Percentiles rank a stretch among this genome's conserved stretches.
Evolutionary conservation across 2,113 vertebrate genomes (phyloP).

Genomic region (Poeciliopsis turrubarensis): DNA sequence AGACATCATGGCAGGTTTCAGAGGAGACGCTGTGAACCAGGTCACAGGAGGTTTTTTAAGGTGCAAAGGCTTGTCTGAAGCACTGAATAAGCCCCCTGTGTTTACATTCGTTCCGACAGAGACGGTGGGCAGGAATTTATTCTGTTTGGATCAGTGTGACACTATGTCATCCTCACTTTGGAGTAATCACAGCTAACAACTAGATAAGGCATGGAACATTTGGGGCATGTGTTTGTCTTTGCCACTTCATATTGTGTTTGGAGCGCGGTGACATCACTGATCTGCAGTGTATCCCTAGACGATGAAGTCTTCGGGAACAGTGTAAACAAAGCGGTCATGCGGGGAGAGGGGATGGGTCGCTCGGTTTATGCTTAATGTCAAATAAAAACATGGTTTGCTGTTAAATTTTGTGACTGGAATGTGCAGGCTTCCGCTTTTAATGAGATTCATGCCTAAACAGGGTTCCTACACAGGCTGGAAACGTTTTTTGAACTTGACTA

Average conservation of each 20-base stretch:
- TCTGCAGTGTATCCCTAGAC: constrained; percentile 47
- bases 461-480: neutral
- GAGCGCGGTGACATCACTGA: constrained; percentile 52
- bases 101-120: constrained; percentile 73
- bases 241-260: constrained; percentile 59
- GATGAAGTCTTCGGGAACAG: constrained; percentile 44
- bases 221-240: constrained; percentile 55
- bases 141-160: constrained; percentile 76
- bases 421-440: neutral
- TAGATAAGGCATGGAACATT: constrained; percentile 79
- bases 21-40: constrained; percentile 38
- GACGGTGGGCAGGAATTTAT: constrained; percentile 73
- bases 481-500: neutral
- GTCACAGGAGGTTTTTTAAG: constrained; percentile 26
- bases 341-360: constrained; percentile 3
- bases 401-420: neutral
- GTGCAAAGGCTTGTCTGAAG: constrained; percentile 50
- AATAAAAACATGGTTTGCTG: constrained; percentile 3
- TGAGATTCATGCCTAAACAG: neutral
- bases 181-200: constrained; percentile 57
- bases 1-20: constrained; percentile 47
- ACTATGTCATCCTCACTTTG: constrained; percentile 65
- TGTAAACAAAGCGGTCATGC: constrained; percentile 35
- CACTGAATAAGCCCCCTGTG: constrained; percentile 55
- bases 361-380: constrained; percentile 9